Evolutionary conservation across 2,113 vertebrate species (phyloP).

Genomic region (Nymphicus hollandicus): DNA sequence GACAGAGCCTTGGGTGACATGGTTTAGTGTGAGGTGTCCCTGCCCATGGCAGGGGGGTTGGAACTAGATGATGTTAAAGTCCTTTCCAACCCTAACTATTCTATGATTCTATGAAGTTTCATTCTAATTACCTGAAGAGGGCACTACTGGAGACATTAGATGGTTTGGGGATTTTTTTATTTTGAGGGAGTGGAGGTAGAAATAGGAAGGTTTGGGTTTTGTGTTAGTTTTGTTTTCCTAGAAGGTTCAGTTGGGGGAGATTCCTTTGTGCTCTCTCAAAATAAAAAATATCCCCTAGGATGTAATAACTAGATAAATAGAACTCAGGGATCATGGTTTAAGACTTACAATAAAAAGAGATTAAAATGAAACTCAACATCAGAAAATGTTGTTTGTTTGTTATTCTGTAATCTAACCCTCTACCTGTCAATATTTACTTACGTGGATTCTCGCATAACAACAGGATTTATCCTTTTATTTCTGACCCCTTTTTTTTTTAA

Average conservation of each 20-base stretch:
- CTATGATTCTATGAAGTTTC: background rate
- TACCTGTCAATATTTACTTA: background rate
- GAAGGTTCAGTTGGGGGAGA: background rate
- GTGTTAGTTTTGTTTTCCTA: background rate
- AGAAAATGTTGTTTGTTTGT: background rate
- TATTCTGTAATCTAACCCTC: background rate
- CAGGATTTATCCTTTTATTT: background rate
- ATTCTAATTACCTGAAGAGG: background rate
- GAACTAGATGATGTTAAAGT: no score
- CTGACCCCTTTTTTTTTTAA: background rate
- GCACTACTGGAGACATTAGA: background rate
- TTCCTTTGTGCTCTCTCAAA: background rate
- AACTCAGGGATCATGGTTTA: background rate
- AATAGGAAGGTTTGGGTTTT: background rate
- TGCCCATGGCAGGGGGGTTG: no score
- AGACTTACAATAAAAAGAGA: background rate
- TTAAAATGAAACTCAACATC: background rate
- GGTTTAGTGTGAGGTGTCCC: no score
- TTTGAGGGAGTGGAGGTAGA: rapidly evolving
- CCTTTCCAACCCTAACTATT: no score
- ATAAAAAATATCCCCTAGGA: background rate
- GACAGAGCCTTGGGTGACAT: no score
- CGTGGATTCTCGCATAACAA: background rate
- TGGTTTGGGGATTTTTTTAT: background rate
- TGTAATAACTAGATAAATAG: background rate